Percentiles rank a stretch among this genome's conserved stretches.
Conservation (phyloP, 2,113 vertebrate genomes). For the Eudyptes chrysolophus region DNA sequence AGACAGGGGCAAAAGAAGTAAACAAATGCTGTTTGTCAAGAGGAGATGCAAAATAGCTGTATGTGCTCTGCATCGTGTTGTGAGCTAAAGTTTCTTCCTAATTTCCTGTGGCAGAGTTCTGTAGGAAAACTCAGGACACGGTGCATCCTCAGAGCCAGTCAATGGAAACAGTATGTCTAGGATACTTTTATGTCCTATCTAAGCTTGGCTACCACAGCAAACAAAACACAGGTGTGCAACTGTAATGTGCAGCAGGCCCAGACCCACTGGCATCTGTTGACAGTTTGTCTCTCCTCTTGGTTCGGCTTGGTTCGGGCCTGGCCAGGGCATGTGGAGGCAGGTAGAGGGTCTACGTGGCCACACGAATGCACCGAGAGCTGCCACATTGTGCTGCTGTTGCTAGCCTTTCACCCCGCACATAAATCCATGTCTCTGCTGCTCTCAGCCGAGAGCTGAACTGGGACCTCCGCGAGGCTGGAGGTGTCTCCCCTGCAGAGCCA, state of each 20-base stretch:
- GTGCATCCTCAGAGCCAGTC: not conserved
- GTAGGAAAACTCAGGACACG: not conserved
- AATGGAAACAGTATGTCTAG: not conserved
- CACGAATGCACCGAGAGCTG: fast-evolving
- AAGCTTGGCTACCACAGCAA: not conserved
- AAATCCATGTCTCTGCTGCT: not conserved
- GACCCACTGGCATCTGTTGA: not conserved
- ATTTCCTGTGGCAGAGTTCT: not conserved
- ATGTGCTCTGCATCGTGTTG: not conserved
- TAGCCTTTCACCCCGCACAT: not conserved
- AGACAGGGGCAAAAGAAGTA: not conserved
- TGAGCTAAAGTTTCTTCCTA: not conserved
- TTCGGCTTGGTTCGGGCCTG: not conserved
- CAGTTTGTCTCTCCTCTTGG: not conserved
- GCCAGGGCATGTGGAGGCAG: not conserved
- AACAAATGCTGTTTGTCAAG: not conserved
- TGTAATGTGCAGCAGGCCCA: not conserved
- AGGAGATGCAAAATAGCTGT: not conserved
- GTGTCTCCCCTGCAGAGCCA: not conserved
- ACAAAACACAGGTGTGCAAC: not conserved
- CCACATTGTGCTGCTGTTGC: not conserved
- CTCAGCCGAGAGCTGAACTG: not conserved
- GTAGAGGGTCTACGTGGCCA: fast-evolving
- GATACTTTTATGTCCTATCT: not conserved
- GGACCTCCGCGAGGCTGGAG: not conserved